A percentile compares a stretch with the other conserved stretches of the same genome.
These are phyloP conservation scores for Drosophila stalkeri DNA, from an alignment of 2,888 invertebrate genomes.

Conservation along the genomic window DNA sequence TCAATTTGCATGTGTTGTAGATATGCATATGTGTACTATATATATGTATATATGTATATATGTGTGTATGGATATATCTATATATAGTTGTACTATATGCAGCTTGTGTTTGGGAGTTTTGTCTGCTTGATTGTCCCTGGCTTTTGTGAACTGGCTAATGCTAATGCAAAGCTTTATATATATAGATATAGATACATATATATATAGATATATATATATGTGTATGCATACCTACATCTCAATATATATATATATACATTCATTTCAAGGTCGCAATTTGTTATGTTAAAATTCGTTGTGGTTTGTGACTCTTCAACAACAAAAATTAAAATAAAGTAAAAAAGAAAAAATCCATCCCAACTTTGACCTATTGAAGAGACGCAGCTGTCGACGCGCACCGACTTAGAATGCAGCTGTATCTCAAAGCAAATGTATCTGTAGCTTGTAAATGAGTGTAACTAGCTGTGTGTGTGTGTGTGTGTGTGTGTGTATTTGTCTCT, in stretches of 20 bases:
- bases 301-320: slow-evolving; percentile 2
- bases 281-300: slow-evolving; percentile 19
- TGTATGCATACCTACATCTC: no score
- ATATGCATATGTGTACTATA: neutral
- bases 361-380: slow-evolving; percentile 56
- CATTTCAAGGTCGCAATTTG: slow-evolving; percentile 54
- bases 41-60: slow-evolving; percentile 2
- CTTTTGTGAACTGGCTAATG: slow-evolving; percentile 69
- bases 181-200: neutral
- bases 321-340: neutral
- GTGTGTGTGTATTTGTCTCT: slow-evolving; percentile 15
- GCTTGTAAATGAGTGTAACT: slow-evolving; percentile 13
- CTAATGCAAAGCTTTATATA: slow-evolving; percentile 44
- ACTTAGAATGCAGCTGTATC: slow-evolving; percentile 10
- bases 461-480: slow-evolving; percentile 4
- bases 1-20: slow-evolving; percentile 47
- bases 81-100: neutral
- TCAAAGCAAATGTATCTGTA: slow-evolving; percentile 7
- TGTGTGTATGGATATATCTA: neutral
- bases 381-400: neutral
- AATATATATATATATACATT: slow-evolving; percentile 5
- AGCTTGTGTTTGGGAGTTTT: slow-evolving; percentile 2
- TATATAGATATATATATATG: neutral
- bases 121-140: slow-evolving; percentile 51
- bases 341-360: slow-evolving; percentile 24